Conservation (phyloP, 2,797 vertebrate genomes). For the Platyrinchus mystaceus region DNA sequence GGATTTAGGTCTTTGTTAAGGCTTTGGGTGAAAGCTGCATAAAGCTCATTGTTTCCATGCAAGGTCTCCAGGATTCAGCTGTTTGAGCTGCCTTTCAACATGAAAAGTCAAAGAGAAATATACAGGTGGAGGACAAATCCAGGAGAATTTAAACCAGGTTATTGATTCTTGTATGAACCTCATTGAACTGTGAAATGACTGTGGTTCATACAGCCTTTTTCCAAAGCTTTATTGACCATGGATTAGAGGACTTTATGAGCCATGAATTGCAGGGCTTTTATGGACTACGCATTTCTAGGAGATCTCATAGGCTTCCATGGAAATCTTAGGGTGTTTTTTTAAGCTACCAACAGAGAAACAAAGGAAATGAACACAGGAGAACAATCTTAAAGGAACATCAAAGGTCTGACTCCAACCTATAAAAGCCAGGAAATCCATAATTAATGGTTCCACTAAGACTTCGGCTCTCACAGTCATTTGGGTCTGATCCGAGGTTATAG, state of each 20-base stretch:
- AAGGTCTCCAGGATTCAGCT: background rate
- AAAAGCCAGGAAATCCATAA: conserved; percentile 67
- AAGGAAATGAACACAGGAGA: conserved; percentile 66
- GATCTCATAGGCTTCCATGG: conserved; percentile 38
- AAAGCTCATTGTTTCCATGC: background rate
- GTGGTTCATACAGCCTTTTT: conserved; percentile 36
- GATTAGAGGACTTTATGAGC: conserved; percentile 61
- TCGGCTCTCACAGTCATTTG: background rate
- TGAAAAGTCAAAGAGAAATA: conserved; percentile 30
- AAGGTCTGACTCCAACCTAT: conserved; percentile 49
- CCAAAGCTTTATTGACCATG: conserved; percentile 59
- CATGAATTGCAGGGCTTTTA: conserved; percentile 61
- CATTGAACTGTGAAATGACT: conserved; percentile 58
- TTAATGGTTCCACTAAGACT: conserved; percentile 62
- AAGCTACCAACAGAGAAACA: conserved; percentile 68
- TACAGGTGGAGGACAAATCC: conserved; percentile 43
- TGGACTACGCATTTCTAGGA: conserved; percentile 9
- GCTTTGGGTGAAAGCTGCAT: background rate
- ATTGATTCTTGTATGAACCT: conserved; percentile 46
- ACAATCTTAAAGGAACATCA: conserved; percentile 63
- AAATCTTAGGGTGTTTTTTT: conserved; percentile 60
- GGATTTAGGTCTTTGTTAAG: background rate
- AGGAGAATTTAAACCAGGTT: conserved; percentile 33
- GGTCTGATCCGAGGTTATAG: conserved; percentile 40
- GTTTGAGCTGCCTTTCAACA: conserved; percentile 3